Conservation (phyloP, 2,888 invertebrate species). For the Chrysolina haemoptera region DNA sequence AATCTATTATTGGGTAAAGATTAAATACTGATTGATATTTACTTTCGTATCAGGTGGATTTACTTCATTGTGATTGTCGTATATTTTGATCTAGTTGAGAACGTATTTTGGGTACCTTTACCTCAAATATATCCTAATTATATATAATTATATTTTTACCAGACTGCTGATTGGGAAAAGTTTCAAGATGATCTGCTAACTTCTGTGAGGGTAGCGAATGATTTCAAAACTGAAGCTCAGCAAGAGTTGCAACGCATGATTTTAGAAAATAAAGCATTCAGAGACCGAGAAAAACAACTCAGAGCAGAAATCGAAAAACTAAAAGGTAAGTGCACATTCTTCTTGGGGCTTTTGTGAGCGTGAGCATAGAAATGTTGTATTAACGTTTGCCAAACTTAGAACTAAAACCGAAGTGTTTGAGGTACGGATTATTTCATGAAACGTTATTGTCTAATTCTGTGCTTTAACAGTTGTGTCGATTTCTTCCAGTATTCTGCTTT, state of each 20-base stretch:
- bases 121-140: background rate
- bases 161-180: conserved; percentile 93
- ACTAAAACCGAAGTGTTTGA: background rate
- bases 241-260: conserved; percentile 85
- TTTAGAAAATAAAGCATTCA: conserved; percentile 85
- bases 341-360: conserved; percentile 8
- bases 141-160: conserved; percentile 48
- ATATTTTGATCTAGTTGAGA: background rate
- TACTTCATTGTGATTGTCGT: background rate
- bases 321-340: conserved; percentile 74
- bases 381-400: background rate
- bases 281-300: conserved; percentile 83
- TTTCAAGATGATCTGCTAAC: conserved; percentile 94
- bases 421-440: conserved; percentile 15
- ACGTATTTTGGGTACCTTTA: background rate
- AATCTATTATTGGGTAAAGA: background rate
- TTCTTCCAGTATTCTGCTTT: conserved; percentile 40
- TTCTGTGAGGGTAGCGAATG: conserved; percentile 95
- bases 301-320: conserved; percentile 87
- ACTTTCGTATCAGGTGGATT: background rate
- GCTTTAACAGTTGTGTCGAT: conserved; percentile 17
- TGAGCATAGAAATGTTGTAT: conserved; percentile 24
- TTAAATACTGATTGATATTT: conserved; percentile 6
- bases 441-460: conserved; percentile 10
- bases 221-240: conserved; percentile 96